Percentiles rank a stretch among this genome's conserved stretches.
Evolutionary conservation across 2,113 vertebrate species (phyloP).

Genomic region (Cyprinodon tularosa): DNA sequence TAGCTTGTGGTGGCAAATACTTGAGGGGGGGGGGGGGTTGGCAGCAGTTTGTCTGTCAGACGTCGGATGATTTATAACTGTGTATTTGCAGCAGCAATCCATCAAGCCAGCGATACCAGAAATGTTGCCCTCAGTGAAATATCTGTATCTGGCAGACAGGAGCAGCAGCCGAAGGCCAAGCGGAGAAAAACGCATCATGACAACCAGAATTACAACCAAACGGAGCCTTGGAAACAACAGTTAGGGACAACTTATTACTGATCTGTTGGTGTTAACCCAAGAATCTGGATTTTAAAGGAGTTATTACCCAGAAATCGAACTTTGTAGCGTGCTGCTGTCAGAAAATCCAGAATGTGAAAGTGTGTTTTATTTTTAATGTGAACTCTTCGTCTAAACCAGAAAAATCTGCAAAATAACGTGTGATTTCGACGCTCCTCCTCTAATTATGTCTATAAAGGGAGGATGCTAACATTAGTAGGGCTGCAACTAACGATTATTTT

Average conservation of each 20-base stretch:
- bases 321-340: too few species aligned
- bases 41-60: constrained; percentile 62
- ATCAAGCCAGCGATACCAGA: constrained; percentile 54
- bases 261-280: constrained; percentile 27
- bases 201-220: constrained; percentile 11
- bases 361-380: too few species aligned
- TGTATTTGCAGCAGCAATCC: constrained; percentile 55
- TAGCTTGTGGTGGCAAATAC: constrained; percentile 14
- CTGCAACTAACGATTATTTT: too few species aligned
- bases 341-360: too few species aligned
- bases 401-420: too few species aligned
- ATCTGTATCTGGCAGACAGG: constrained; percentile 43
- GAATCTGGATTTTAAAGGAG: too few species aligned
- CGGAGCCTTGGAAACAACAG: neutral
- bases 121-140: constrained; percentile 64
- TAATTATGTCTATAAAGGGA: too few species aligned
- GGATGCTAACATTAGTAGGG: too few species aligned
- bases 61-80: constrained; percentile 67
- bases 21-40: constrained; percentile 20
- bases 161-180: constrained; percentile 9
- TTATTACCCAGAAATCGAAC: too few species aligned
- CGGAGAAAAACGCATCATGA: constrained; percentile 15
- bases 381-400: too few species aligned
- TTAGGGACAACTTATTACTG: constrained; percentile 61
- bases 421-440: too few species aligned